Percentiles rank a stretch among this genome's conserved stretches.
Conservation (phyloP, 2,888 invertebrate species). For the Cyclophora albipunctata region DNA sequence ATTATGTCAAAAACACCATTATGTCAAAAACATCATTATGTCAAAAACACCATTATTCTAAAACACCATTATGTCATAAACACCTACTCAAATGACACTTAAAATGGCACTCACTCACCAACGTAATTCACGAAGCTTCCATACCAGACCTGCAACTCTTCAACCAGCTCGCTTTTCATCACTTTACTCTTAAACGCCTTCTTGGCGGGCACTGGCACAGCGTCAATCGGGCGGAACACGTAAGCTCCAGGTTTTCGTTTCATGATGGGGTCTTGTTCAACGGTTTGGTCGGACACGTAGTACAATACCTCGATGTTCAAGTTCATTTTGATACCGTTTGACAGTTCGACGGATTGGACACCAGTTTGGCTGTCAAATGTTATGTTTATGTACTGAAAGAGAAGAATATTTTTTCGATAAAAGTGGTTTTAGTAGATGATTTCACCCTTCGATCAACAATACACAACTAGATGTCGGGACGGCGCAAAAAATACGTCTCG, state of each 20-base stretch:
- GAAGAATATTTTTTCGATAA: not conserved
- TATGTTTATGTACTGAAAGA: constrained; percentile 57
- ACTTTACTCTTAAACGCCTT: constrained; percentile 22
- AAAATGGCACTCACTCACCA: constrained; percentile 67
- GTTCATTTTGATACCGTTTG: constrained; percentile 45
- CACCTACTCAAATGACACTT: no score
- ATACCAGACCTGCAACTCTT: constrained; percentile 77
- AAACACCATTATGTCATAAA: no score
- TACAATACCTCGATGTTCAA: constrained; percentile 77
- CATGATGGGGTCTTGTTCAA: constrained; percentile 67
- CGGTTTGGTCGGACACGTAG: constrained; percentile 81
- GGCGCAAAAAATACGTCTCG: no score
- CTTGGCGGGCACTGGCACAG: constrained; percentile 21
- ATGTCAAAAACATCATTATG: no score
- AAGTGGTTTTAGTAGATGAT: not conserved
- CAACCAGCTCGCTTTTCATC: constrained; percentile 76
- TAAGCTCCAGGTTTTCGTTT: constrained; percentile 89
- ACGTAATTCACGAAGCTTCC: constrained; percentile 74
- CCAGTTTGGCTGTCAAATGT: constrained; percentile 56
- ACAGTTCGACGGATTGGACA: constrained; percentile 63
- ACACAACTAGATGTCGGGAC: no score
- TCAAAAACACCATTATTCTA: no score
- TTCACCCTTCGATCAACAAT: no score
- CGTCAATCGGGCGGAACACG: constrained; percentile 79
- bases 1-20: no score